A percentile compares a stretch with the other conserved stretches of the same genome.
Evolutionary conservation across 2,888 invertebrate genomes (phyloP).

Genomic region (Choristoneura rosaceana): DNA sequence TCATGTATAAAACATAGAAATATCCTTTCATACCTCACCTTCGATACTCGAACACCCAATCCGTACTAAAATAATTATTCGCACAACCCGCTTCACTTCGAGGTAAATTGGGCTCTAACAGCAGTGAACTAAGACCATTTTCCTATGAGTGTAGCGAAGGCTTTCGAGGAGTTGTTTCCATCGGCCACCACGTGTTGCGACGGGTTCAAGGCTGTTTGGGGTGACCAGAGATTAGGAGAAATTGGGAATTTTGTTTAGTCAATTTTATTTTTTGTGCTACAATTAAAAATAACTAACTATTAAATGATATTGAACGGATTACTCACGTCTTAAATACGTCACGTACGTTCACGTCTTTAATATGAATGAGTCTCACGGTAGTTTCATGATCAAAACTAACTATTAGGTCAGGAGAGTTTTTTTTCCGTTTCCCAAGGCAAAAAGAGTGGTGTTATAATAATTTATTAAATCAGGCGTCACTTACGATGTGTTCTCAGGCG

Average conservation of each 20-base stretch:
- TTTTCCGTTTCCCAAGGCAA: no score
- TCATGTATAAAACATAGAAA: background rate
- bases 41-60: constrained; percentile 4
- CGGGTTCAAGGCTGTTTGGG: constrained; percentile 72
- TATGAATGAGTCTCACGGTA: no score
- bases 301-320: no score
- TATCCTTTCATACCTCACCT: background rate
- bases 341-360: no score
- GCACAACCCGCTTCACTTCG: constrained; percentile 49
- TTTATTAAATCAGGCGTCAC: no score
- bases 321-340: no score
- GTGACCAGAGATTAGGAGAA: constrained; percentile 48
- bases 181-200: constrained; percentile 72
- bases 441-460: no score
- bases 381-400: no score
- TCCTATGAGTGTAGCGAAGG: constrained; percentile 54
- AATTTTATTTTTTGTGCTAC: background rate
- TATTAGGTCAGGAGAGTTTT: no score
- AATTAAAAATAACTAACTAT: no score
- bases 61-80: constrained; percentile 27
- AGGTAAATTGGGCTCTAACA: constrained; percentile 60
- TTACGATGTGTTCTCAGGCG: no score
- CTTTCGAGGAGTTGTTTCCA: constrained; percentile 61
- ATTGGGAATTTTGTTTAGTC: background rate
- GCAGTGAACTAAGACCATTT: constrained; percentile 60